Base-by-base conservation (phyloP, 2,888 invertebrate species). In the Hedya salicella region DNA sequence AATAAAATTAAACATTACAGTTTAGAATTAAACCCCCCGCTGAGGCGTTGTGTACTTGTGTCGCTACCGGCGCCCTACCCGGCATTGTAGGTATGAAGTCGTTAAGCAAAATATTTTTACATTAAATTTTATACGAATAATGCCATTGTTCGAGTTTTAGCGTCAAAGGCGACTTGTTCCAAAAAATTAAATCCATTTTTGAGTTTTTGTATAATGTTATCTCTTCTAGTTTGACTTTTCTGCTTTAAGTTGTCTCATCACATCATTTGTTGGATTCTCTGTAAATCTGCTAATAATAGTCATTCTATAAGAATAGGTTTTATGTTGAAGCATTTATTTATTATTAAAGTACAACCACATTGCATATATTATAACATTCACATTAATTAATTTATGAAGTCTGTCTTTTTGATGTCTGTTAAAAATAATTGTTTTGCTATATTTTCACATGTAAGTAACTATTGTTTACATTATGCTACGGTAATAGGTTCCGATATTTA, bases 11-110 rank as follows among this genome's bases (percentile, higher is more conserved):
- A 52, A 44, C 14, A 56, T 30, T 44, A 30, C 57, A 30, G 42
- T 46, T 42, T 17, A 30, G 44, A 17, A 46, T 44, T n/a, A 46
- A 17, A 42, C 46, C 32, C 57, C 56, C 57, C 57, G 57, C 57
- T 17, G 57, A 57, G 57, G 8, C 57, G 39, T 36, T 19, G 36
- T 39, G 52, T 39, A 44, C 19, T 36, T 19, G 36, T 39, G 52
- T 39, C 52, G 52, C 52, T 52, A 52, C 48, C 25, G 32, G 16
- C 56, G 30, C 42, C 57, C 44, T 44, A 46, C 32, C 57, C 30
- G 17, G 57, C 25, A 44, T 56, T 30, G 44, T 46, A 30, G 17
- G 1, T 46, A 30, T 32, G 1, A 46, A 17, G 16, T 57, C 44
- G 46, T 16, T 16, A 30, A n/a, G 21, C 53, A 42, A 54, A 56